These are phyloP conservation scores for Steinernema scapterisci DNA, from an alignment of 2,888 invertebrate species.

Conservation along the genomic window DNA sequence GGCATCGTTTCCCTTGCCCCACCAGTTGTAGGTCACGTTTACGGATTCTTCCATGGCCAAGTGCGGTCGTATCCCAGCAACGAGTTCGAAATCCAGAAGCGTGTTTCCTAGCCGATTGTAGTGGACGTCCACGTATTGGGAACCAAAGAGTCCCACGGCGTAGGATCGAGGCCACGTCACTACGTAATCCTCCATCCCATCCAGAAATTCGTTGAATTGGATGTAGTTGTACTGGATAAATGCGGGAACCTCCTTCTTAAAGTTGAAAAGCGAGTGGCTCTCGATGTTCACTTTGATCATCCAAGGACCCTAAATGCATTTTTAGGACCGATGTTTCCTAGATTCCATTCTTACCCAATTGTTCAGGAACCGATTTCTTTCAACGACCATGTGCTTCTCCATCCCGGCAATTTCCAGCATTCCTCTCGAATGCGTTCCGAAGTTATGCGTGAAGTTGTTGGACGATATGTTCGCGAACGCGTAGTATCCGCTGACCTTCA, in stretches of 20 bases:
- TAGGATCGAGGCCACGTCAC: conserved; percentile 75
- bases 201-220: conserved; percentile 48
- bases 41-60: conserved; percentile 73
- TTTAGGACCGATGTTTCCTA: not conserved
- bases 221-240: conserved; percentile 66
- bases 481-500: conserved; percentile 89
- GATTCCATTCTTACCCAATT: conserved; percentile 54
- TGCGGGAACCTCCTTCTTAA: conserved; percentile 48
- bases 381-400: conserved; percentile 90
- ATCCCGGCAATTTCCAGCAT: conserved; percentile 75
- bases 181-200: conserved; percentile 54
- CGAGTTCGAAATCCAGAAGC: conserved; percentile 80
- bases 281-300: conserved; percentile 58
- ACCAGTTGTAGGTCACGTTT: conserved; percentile 92
- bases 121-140: conserved; percentile 88
- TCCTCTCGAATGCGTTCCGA: conserved; percentile 72
- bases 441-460: conserved; percentile 83
- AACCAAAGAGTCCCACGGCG: conserved; percentile 87
- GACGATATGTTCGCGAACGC: conserved; percentile 84
- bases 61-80: conserved; percentile 76
- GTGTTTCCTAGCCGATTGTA: conserved; percentile 85
- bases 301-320: conserved; percentile 54
- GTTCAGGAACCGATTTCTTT: conserved; percentile 68
- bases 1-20: conserved; percentile 79
- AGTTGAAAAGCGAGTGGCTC: conserved; percentile 52